Conservation (phyloP, 2,888 invertebrate genomes). For the Machimus atricapillus region DNA sequence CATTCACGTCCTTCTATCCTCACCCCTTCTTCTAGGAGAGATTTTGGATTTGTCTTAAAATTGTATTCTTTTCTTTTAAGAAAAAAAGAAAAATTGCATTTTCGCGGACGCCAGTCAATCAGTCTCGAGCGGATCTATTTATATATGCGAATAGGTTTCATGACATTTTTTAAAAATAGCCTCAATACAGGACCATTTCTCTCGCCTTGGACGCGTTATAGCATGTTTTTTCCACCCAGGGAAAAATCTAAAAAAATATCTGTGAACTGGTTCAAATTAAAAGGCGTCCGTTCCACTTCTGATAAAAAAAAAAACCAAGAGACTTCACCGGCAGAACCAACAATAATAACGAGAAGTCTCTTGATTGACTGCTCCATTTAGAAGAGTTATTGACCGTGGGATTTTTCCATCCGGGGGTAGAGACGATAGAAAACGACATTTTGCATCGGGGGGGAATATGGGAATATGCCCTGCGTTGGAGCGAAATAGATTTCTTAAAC, state of each 20-base stretch:
- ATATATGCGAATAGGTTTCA: not conserved
- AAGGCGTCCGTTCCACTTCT: not conserved
- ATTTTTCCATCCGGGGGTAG: not conserved
- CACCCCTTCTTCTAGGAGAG: not conserved
- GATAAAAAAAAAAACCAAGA: not conserved
- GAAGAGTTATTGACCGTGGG: constrained; percentile 12
- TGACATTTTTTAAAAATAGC: not conserved
- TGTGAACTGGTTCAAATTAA: not conserved
- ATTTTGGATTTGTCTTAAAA: not conserved
- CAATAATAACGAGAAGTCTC: not conserved
- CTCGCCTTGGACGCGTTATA: not conserved
- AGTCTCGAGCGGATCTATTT: not conserved
- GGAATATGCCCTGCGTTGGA: not conserved
- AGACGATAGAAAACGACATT: not conserved
- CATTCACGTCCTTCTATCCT: not conserved
- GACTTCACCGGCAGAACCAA: not conserved
- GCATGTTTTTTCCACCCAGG: not conserved
- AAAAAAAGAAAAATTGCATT: not conserved
- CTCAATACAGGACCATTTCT: not conserved
- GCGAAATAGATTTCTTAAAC: not conserved
- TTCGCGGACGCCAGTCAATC: not conserved
- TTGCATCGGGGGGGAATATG: not conserved
- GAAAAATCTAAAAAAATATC: not conserved
- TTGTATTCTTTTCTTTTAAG: not conserved
- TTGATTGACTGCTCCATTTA: constrained; percentile 17